A percentile compares a stretch with the other conserved stretches of the same genome.
These are phyloP conservation scores for Pachypsylla venusta DNA, from an alignment of 1,140 invertebrate genomes.

Conservation along the genomic window DNA sequence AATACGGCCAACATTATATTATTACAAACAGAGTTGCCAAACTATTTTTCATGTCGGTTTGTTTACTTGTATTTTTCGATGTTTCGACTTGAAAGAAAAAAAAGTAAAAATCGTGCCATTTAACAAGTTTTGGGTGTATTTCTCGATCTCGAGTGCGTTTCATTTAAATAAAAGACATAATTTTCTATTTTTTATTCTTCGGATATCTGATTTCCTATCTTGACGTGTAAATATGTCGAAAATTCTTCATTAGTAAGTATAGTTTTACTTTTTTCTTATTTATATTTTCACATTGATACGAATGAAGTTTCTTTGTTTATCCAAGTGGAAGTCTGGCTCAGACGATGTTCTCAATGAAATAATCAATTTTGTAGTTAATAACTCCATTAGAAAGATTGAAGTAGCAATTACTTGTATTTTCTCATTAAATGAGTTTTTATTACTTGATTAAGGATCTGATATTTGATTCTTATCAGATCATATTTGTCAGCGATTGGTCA, in stretches of 20 bases:
- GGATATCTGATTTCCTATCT: neutral
- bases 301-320: too few relatives aligned
- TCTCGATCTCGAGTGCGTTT: neutral
- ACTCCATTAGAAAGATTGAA: neutral
- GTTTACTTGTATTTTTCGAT: neutral
- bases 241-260: slow-evolving; percentile 7
- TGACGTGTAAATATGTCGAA: neutral
- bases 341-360: neutral
- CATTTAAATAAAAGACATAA: neutral
- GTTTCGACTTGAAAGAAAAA: neutral
- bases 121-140: slow-evolving; percentile 6
- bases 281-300: neutral
- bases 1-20: too few relatives aligned
- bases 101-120: neutral
- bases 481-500: too few relatives aligned
- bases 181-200: neutral
- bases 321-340: too few relatives aligned
- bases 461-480: too few relatives aligned
- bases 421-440: neutral
- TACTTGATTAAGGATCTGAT: too few relatives aligned
- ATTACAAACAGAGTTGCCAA: slow-evolving; percentile 4
- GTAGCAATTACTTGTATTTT: neutral
- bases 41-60: neutral
- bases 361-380: neutral
- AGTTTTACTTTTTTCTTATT: neutral